phyloP scores from a whole-genome alignment of 1,140 invertebrate genomes.

The Magallana gigas region DNA sequence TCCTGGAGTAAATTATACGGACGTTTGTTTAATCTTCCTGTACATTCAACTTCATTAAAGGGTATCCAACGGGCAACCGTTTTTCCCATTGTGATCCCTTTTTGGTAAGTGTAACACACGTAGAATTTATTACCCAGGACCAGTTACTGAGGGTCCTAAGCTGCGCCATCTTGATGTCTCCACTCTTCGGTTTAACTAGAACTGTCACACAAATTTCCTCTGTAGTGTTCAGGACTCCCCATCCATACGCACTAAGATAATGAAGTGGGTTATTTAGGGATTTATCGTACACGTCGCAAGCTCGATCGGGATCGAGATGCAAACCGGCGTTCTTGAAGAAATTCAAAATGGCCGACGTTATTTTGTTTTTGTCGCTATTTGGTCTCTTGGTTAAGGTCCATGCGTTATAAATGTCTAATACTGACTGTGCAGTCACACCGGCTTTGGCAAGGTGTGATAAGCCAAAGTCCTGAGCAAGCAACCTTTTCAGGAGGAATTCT shows the following conservation, averaged over 20 bases:
- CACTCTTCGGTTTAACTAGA: neutral
- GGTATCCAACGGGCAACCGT: neutral
- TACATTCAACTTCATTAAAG: neutral
- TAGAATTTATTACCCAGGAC: slow-evolving; percentile 2
- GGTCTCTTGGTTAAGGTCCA: neutral
- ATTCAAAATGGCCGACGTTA: neutral
- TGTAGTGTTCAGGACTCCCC: neutral
- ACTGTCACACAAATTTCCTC: neutral
- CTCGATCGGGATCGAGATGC: neutral
- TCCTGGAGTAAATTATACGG: no score
- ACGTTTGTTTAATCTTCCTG: neutral
- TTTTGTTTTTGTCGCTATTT: neutral
- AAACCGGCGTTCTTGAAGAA: neutral
- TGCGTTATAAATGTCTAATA: neutral
- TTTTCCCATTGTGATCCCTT: neutral
- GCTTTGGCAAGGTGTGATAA: neutral
- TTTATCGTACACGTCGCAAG: neutral
- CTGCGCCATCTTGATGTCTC: neutral
- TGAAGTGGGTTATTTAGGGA: neutral
- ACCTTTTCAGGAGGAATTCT: neutral
- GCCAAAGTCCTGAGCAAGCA: neutral
- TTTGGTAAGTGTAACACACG: neutral
- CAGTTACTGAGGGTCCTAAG: neutral
- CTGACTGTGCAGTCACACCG: neutral
- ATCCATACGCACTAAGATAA: slow-evolving; percentile 15